Conservation (phyloP, 2,797 vertebrate genomes). For the Numenius phaeopus region DNA sequence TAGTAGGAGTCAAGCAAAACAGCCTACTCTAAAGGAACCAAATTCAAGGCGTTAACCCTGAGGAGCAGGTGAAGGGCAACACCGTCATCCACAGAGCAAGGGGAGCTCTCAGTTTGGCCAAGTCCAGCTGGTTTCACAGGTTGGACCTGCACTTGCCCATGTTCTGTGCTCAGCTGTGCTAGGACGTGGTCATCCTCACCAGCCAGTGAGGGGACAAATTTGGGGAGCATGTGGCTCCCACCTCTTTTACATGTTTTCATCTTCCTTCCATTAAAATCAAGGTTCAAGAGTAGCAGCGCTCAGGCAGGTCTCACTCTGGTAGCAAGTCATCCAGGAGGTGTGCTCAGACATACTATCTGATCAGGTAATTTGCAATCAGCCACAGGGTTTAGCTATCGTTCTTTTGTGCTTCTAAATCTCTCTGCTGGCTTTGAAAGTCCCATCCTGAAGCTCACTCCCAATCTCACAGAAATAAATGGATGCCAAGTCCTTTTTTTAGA, state of each 20-base stretch:
- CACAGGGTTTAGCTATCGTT: background rate
- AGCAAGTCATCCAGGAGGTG: background rate
- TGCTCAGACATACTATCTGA: background rate
- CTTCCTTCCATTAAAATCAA: background rate
- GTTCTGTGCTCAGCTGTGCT: background rate
- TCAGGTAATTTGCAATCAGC: background rate
- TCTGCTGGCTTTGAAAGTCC: background rate
- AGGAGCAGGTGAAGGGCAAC: background rate
- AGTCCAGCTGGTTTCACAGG: background rate
- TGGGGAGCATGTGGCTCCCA: background rate
- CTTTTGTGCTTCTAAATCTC: conserved; percentile 8
- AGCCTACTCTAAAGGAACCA: background rate
- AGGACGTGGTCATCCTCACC: background rate
- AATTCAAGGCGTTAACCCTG: background rate
- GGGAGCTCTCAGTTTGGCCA: background rate
- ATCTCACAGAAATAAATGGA: background rate
- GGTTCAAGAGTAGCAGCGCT: background rate
- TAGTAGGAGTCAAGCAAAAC: background rate
- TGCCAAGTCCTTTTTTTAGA: background rate
- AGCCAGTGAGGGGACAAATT: background rate
- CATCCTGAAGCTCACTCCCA: background rate
- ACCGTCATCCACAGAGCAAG: background rate
- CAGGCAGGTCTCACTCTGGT: background rate
- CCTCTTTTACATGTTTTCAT: background rate
- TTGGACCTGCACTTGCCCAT: background rate